These are phyloP conservation scores for Scomberomorus guttatus DNA, from an alignment of 2,797 vertebrate genomes.

Conservation along the genomic window DNA sequence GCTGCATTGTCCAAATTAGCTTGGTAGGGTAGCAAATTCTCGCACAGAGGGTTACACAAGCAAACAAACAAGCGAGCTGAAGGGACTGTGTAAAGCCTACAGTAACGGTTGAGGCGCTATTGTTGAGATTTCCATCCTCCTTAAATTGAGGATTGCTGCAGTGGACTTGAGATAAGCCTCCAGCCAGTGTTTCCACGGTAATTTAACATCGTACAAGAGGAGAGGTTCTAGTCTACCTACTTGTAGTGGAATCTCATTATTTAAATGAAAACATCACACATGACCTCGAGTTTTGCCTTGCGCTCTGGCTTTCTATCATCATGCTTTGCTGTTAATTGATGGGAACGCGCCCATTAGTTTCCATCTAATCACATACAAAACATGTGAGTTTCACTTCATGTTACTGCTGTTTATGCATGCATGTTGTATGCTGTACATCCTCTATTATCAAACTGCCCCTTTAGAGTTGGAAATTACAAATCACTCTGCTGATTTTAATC, in stretches of 20 bases:
- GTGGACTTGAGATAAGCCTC: conserved; percentile 52
- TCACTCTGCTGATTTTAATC: neutral
- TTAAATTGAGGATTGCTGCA: conserved; percentile 57
- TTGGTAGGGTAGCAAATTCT: conserved; percentile 44
- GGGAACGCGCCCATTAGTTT: neutral
- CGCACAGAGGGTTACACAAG: conserved; percentile 40
- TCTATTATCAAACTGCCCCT: neutral
- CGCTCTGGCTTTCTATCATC: neutral
- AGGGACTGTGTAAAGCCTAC: conserved; percentile 61
- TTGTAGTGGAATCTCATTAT: conserved; percentile 26
- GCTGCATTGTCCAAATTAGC: conserved; percentile 65
- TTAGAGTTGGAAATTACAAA: neutral
- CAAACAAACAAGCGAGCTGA: conserved; percentile 63
- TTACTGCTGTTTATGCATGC: neutral
- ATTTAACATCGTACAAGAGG: conserved; percentile 37
- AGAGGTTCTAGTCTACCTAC: conserved; percentile 18
- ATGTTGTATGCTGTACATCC: neutral
- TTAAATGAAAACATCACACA: conserved; percentile 20
- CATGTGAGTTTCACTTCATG: neutral
- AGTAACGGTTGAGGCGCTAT: conserved; percentile 48
- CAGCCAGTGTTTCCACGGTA: conserved; percentile 26
- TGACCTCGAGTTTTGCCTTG: conserved; percentile 6
- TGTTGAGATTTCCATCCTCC: conserved; percentile 57
- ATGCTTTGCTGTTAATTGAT: conserved; percentile 26
- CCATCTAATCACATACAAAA: neutral